phyloP scores from a whole-genome alignment of 2,888 invertebrate genomes.

The Drosophila trichaetosa region DNA sequence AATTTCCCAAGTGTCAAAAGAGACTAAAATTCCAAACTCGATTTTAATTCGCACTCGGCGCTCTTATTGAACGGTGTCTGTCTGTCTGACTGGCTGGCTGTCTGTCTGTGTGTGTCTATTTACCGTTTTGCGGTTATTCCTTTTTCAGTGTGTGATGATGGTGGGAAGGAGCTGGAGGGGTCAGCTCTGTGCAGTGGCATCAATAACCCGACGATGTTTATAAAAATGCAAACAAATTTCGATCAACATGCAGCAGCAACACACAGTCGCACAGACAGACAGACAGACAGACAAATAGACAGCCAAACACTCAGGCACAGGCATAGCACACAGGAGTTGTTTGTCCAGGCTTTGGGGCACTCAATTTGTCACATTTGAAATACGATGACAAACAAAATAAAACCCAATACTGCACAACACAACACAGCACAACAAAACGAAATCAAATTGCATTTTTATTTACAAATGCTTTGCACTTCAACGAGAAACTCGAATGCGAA shows the following conservation, averaged over 20 bases:
- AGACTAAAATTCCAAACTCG: slow-evolving; percentile 10
- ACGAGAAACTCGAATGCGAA: slow-evolving; percentile 31
- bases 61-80: slow-evolving; percentile 35
- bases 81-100: slow-evolving; percentile 6
- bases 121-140: slow-evolving; percentile 66
- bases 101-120: slow-evolving; percentile 38
- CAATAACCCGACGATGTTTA: slow-evolving; percentile 74
- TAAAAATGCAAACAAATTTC: slow-evolving; percentile 79
- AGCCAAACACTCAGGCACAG: not conserved
- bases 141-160: slow-evolving; percentile 3
- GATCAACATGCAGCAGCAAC: slow-evolving; percentile 18
- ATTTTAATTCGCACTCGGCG: slow-evolving; percentile 9
- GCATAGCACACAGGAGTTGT: slow-evolving; percentile 42
- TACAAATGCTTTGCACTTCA: slow-evolving; percentile 76
- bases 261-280: slow-evolving; percentile 23
- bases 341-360: slow-evolving; percentile 63
- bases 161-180: not conserved
- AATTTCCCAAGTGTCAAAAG: slow-evolving; percentile 19
- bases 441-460: slow-evolving; percentile 83
- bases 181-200: slow-evolving; percentile 49
- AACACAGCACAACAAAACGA: slow-evolving; percentile 58
- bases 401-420: slow-evolving; percentile 17
- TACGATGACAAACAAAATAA: slow-evolving; percentile 72
- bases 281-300: slow-evolving; percentile 8
- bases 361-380: slow-evolving; percentile 80